These are phyloP conservation scores for Lerista edwardsae DNA, from an alignment of 2,797 vertebrate genomes.

Conservation along the genomic window DNA sequence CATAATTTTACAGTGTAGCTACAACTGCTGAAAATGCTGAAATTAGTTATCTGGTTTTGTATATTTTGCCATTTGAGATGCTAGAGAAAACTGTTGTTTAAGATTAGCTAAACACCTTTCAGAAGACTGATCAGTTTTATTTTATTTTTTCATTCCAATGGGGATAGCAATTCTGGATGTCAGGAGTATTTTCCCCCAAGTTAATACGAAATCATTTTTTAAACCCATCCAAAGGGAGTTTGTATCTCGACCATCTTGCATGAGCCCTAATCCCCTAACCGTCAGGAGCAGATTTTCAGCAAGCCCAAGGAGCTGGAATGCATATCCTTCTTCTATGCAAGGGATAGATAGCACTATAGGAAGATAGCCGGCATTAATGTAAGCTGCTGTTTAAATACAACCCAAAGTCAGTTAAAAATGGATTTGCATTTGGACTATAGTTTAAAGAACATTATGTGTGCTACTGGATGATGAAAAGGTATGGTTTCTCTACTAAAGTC, in stretches of 20 bases:
- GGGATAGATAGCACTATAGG: too few relatives aligned
- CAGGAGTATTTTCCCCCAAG: not conserved
- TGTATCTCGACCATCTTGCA: too few relatives aligned
- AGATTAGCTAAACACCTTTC: not conserved
- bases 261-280: too few relatives aligned
- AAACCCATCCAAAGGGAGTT: not conserved
- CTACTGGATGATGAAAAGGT: not conserved
- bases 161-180: not conserved
- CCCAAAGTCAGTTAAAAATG: not conserved
- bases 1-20: not conserved
- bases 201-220: not conserved
- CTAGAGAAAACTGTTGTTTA: not conserved
- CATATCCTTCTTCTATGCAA: too few relatives aligned
- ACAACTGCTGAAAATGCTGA: not conserved
- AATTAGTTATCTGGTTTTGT: not conserved
- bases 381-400: too few relatives aligned
- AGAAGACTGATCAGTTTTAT: not conserved
- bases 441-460: not conserved
- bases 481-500: not conserved
- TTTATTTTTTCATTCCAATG: not conserved
- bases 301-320: too few relatives aligned
- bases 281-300: too few relatives aligned
- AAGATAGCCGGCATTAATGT: too few relatives aligned
- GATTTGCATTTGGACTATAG: not conserved
- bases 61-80: not conserved